Evolutionary conservation across 2,113 vertebrate species (phyloP), one percentile per base, ranked within the genome.

Genomic region (Gnathonemus longibarbis): DNA sequence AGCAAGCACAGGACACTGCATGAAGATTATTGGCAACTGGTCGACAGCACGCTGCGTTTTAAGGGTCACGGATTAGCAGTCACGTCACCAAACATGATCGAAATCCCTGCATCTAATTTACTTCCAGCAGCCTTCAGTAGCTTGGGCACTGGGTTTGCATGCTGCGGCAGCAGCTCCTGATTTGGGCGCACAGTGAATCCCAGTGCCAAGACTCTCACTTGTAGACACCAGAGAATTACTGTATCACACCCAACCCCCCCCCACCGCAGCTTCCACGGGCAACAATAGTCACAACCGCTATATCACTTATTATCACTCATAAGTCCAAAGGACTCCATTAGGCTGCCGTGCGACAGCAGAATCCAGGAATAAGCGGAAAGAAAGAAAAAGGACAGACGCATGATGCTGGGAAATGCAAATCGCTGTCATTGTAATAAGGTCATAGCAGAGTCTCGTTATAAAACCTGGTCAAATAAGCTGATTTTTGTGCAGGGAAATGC

Each of bases 221-320:
- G 62, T 31, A 66, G 62, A 27, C 62, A 66, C 62, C 62, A 66
- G 62, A 66, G 62, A 66, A 66, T 66, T 66, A 66, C 62, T 27
- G 62, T 66, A 66, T 66, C n/a, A 27, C 62, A 58, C 56, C 21
- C 53, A 24, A 8, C 62, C n/a, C 62, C 58, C 24, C 7, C 8
- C 24, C 62, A 11, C n/a, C 9, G 7, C n/a, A 66, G 62, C 62
- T 27, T 66, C 62, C 62, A 66, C 9, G 9, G 62, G 62, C 62
- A 70, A 70, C 62, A 70, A 70, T 70, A 70, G 62, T 70, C n/a
- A 70, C 62, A 70, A 27, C 62, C 27, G n/a, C 62, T 70, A 70
- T 27, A 70, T 70, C 62, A 70, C 62, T 70, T 70, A 70, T 70
- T 70, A 70, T 70, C 62, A 70, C 13, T 90, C 48, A 62, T 90